Base-by-base conservation (phyloP, 2,113 vertebrate genomes). In the Bufo bufo region DNA sequence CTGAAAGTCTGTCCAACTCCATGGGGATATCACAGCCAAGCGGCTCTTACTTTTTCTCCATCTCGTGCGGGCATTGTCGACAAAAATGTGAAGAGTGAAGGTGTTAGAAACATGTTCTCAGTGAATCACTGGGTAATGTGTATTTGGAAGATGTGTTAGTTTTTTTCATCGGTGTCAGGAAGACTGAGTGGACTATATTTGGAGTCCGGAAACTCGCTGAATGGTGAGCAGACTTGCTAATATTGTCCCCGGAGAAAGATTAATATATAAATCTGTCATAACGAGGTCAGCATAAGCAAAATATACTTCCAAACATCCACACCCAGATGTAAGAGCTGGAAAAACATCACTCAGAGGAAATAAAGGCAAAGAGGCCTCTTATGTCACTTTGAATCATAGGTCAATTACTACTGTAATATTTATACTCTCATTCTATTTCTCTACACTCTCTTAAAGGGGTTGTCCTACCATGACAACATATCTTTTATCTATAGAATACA, bases 191-290 rank as follows among this genome's bases (percentile, higher is more conserved):
- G n/a, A 1, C 14, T 74, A 88, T 75, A 77, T 88, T 83, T 88
- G 77, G 85, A 86, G 61, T 23, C 10, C 11, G 85, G 85, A 77
- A 78, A 85, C 84, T 49, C 72, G 47, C 23, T 66, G 74, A 50
- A 75, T 81, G 77, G 80, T 63, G 19, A 83, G 72, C 45, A 58
- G 78, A 47, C 75, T 19, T 52, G 45, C 79, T 75, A 88, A 77
- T 88, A 77, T 83, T 77, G 71, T 88, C 80, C 43, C 56, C n/a
- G 16, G 56, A 63, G 71, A 61, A 83, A 83, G 69, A 83, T 77
- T 61, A 74, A 66, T 54, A 19, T 65, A 61, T 61, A 61, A 88
- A 71, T 87, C 77, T 71, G 85, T 78, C 77, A 87, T 69, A 86
- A 59, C 19, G n/a, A 72, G 71, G 86, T 80, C 86, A 83, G 77